Evolutionary conservation across 2,113 vertebrate genomes (phyloP).

Genomic region (Syngnathus scovelli): DNA sequence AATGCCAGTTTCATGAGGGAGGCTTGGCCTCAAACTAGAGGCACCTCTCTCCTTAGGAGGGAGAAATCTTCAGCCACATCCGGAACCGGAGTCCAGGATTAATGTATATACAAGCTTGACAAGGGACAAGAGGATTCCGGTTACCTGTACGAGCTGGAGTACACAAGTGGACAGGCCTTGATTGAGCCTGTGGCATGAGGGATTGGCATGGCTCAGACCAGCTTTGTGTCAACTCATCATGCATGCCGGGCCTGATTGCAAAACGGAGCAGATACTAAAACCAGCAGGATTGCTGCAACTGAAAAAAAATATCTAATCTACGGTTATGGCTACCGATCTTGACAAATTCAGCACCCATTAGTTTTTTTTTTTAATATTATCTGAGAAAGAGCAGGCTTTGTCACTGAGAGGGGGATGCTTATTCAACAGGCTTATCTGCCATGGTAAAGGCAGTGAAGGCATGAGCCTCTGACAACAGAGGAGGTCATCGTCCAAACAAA

Average conservation of each 20-base stretch:
- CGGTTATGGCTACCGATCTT: slow-evolving; percentile 75
- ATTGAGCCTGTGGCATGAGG: slow-evolving; percentile 63
- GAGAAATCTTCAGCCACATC: slow-evolving; percentile 46
- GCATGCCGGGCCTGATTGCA: slow-evolving; percentile 75
- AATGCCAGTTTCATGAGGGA: slow-evolving; percentile 48
- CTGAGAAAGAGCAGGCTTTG: slow-evolving; percentile 66
- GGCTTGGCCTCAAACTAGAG: slow-evolving; percentile 47
- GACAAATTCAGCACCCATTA: slow-evolving; percentile 70
- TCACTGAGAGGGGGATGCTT: slow-evolving; percentile 62
- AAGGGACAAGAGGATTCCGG: slow-evolving; percentile 61
- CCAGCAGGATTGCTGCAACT: slow-evolving; percentile 69
- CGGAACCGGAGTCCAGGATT: slow-evolving; percentile 63
- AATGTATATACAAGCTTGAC: slow-evolving; percentile 61
- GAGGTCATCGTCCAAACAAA: slow-evolving; percentile 74
- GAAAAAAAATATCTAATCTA: slow-evolving; percentile 75
- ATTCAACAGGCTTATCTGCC: slow-evolving; percentile 77
- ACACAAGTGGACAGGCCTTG: slow-evolving; percentile 63
- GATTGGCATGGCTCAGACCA: slow-evolving; percentile 70
- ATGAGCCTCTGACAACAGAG: slow-evolving; percentile 80
- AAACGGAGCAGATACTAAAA: slow-evolving; percentile 72
- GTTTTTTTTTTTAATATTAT: slow-evolving; percentile 68
- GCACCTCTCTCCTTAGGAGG: slow-evolving; percentile 31
- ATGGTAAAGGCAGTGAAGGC: slow-evolving; percentile 82
- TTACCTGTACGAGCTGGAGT: slow-evolving; percentile 58
- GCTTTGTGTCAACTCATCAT: slow-evolving; percentile 78